A percentile compares a stretch with the other conserved stretches of the same genome.
Conservation (phyloP, 2,797 vertebrate species). For the Propithecus deckenii region DNA sequence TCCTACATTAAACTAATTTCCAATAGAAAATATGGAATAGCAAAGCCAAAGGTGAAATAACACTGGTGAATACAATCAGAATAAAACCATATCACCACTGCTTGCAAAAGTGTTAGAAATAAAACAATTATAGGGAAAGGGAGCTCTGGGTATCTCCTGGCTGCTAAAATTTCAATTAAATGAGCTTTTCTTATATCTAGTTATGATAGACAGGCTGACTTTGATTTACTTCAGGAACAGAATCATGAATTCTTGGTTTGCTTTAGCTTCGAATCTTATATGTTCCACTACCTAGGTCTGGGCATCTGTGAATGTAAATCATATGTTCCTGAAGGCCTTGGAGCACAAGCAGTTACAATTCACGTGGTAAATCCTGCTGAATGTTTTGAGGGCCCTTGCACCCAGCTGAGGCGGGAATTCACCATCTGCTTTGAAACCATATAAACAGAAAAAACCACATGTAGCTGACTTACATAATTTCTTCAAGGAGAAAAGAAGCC, state of each 20-base stretch:
- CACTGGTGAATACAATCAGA: conserved; percentile 63
- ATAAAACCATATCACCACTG: conserved; percentile 44
- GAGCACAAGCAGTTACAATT: conserved; percentile 71
- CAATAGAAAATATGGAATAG: conserved; percentile 63
- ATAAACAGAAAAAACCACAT: conserved; percentile 64
- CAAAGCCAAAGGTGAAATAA: conserved; percentile 69
- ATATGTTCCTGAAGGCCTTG: background rate
- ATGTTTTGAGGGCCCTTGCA: conserved; percentile 65
- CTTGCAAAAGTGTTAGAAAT: background rate
- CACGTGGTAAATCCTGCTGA: conserved; percentile 71
- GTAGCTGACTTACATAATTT: conserved; percentile 71
- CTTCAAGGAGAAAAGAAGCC: conserved; percentile 82
- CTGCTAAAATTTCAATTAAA: background rate
- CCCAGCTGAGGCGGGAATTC: conserved; percentile 75
- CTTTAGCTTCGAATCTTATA: conserved; percentile 23
- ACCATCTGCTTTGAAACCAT: conserved; percentile 79
- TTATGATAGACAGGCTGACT: background rate
- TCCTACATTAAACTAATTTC: conserved; percentile 74
- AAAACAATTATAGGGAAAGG: background rate
- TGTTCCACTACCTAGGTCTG: conserved; percentile 59
- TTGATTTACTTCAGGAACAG: background rate
- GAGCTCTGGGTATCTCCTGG: background rate
- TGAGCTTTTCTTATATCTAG: background rate
- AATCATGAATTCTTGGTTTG: background rate
- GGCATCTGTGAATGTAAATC: conserved; percentile 58